Evolutionary conservation across 1,140 invertebrate genomes (phyloP).

Genomic region (Cherax destructor): DNA sequence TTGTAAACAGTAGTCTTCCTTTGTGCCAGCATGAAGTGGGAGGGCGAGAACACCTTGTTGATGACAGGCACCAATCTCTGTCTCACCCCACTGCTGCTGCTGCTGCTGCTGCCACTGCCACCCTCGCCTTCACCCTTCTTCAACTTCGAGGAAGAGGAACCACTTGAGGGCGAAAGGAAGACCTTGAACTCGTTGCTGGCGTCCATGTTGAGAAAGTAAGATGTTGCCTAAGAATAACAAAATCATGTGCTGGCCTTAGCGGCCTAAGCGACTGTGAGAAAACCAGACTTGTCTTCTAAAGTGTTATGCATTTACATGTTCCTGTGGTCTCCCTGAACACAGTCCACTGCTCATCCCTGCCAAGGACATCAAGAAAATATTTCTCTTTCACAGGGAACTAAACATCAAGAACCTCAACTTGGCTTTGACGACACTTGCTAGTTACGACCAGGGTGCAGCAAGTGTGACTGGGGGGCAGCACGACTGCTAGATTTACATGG

Average conservation of each 20-base stretch:
- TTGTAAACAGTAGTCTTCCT: constrained; percentile 67
- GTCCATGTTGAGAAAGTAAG: constrained; percentile 28
- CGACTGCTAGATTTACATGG: neutral
- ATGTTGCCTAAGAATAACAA: neutral
- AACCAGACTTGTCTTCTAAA: too few species aligned
- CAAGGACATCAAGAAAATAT: neutral
- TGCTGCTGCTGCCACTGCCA: neutral
- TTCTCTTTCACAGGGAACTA: too few species aligned
- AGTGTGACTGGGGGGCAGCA: neutral
- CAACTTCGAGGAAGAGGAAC: constrained; percentile 5
- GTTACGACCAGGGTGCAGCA: neutral
- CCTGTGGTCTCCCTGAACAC: neutral
- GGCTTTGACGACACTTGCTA: neutral
- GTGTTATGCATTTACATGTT: too few species aligned
- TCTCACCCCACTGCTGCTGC: constrained; percentile 3
- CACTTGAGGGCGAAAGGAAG: constrained; percentile 54
- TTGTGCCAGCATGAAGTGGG: constrained; percentile 66
- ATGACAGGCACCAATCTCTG: constrained; percentile 65
- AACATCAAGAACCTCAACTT: neutral
- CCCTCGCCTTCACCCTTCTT: constrained; percentile 21
- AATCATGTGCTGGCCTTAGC: neutral
- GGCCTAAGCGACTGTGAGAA: neutral
- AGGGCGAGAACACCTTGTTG: constrained; percentile 65
- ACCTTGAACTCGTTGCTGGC: constrained; percentile 66
- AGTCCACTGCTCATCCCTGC: neutral